These are phyloP conservation scores for Argynnis bischoffii DNA, from an alignment of 2,888 invertebrate species.

Conservation along the genomic window DNA sequence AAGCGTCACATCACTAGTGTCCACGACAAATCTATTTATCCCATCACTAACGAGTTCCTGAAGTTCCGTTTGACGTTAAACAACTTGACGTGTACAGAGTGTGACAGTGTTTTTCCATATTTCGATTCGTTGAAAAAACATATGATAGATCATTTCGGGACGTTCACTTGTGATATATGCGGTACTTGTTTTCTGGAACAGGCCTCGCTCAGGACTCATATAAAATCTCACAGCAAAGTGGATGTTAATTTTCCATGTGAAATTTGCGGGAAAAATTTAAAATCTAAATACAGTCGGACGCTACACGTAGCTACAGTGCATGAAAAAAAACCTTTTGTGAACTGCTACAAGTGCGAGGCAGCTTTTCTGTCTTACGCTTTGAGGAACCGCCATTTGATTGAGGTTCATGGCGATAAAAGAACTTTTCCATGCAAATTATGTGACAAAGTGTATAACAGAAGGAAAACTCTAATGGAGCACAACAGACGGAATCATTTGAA, in stretches of 20 bases:
- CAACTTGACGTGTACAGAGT: constrained; percentile 67
- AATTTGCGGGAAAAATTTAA: constrained; percentile 71
- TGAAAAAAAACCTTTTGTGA: constrained; percentile 68
- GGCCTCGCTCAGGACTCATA: constrained; percentile 70
- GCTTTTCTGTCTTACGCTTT: constrained; percentile 65
- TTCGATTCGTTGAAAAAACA: constrained; percentile 68
- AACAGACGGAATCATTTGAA: constrained; percentile 66
- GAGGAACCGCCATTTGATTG: constrained; percentile 66
- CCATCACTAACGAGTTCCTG: constrained; percentile 63
- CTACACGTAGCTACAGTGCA: constrained; percentile 68
- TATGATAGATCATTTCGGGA: constrained; percentile 71
- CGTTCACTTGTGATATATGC: constrained; percentile 68
- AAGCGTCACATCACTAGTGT: constrained; percentile 56
- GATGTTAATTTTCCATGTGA: constrained; percentile 76
- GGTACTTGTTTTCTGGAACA: constrained; percentile 74
- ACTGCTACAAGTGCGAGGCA: constrained; percentile 71
- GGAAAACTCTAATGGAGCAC: constrained; percentile 70
- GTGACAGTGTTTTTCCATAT: constrained; percentile 60
- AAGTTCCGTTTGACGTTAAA: constrained; percentile 63
- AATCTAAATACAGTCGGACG: constrained; percentile 66
- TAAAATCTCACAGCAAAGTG: constrained; percentile 68
- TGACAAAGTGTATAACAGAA: constrained; percentile 67
- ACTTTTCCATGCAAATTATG: constrained; percentile 69
- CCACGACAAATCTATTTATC: constrained; percentile 54
- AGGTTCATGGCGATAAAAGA: constrained; percentile 67